Base-by-base conservation (phyloP, 1,140 invertebrate genomes). In the Penaeus indicus region DNA sequence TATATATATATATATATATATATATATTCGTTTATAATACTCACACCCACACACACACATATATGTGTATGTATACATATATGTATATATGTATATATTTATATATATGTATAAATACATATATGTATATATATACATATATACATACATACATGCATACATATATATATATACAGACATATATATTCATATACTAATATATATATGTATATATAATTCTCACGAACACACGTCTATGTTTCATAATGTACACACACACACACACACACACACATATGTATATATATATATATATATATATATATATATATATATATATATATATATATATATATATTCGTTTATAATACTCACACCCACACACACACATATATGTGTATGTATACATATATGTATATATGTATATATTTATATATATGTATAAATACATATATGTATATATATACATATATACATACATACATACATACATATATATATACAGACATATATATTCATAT, bases 251-350 rank as follows among this genome's bases (percentile, higher is more conserved):
- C 67, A 22, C 0, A 69, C 19, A 69, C 10, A 69, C 19, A 69
- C 67, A 69, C 19, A 72, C n/a, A 72, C n/a, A 72, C n/a, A 72
- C 27, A 72, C n/a, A 72, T 72, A 69, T 13, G n/a, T 69, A 69
- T 69, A 69, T 69, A 69, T 5, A 13, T 67, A 69, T 69, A 69
- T 69, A 69, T 69, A 69, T 22, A 69, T 13, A 69, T 69, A 69
- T 69, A 69, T 69, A 69, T 5, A 13, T 67, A 69, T 69, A 69
- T 69, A 69, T 69, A 69, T 22, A 22, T 69, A 22, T 72, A 25
- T 72, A 72, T 4, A 25, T 72, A 1, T 72, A 72, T 4, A 72
- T 72, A 69, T 69, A 69, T 69, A 69, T 69, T 69, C 11, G 5
- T 10, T 69, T 10, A n/a, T 10, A 10, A 69, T 69, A 69, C 27